phyloP scores from a whole-genome alignment of 1,140 invertebrate species.

The Heliconius congener region DNA sequence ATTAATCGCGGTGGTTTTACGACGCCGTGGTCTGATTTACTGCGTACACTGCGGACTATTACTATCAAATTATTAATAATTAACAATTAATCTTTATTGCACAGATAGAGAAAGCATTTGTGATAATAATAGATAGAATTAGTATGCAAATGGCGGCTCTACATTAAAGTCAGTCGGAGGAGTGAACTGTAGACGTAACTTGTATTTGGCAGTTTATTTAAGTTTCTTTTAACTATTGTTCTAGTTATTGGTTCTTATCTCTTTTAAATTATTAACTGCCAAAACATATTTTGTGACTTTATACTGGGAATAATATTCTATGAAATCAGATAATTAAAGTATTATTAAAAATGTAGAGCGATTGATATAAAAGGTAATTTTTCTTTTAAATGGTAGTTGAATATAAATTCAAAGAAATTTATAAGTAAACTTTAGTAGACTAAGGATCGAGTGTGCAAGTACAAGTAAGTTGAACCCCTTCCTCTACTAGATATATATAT shows the following conservation, averaged over 20 bases:
- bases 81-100: constrained; percentile 36
- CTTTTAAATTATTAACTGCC: neutral
- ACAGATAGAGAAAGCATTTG: constrained; percentile 25
- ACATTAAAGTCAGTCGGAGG: constrained; percentile 18
- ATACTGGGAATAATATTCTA: too few species aligned
- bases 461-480: too few species aligned
- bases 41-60: neutral
- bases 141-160: constrained; percentile 29
- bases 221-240: neutral
- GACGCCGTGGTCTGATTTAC: constrained; percentile 16
- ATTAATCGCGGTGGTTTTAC: constrained; percentile 4
- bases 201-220: neutral
- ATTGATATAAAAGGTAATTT: too few species aligned
- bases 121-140: constrained; percentile 27
- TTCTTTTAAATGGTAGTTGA: too few species aligned
- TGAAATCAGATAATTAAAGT: too few species aligned
- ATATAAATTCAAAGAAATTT: too few species aligned
- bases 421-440: too few species aligned
- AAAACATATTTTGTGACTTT: too few species aligned
- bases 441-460: too few species aligned
- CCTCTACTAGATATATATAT: too few species aligned
- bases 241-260: neutral
- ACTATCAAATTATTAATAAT: constrained; percentile 32
- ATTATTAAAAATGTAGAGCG: too few species aligned
- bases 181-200: neutral